Conservation (phyloP, 2,888 invertebrate genomes). For the Apamea anceps region DNA sequence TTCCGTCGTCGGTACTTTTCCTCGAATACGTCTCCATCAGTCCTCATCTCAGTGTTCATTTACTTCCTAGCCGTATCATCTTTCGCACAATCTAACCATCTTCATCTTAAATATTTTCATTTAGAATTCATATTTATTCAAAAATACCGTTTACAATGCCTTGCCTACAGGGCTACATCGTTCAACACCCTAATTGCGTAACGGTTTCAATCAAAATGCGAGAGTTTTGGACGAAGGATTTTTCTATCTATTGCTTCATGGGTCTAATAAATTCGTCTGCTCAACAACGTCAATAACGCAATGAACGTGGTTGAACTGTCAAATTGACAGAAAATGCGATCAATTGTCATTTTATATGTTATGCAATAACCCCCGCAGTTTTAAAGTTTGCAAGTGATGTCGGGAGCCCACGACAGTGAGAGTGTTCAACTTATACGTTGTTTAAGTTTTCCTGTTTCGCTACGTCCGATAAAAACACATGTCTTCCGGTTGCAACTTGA, state of each 20-base stretch:
- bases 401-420: conserved; percentile 30
- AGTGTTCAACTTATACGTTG: conserved; percentile 43
- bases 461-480: conserved; percentile 38
- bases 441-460: conserved; percentile 43
- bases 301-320: background rate
- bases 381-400: conserved; percentile 26
- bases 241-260: background rate
- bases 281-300: background rate
- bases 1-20: background rate
- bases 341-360: background rate
- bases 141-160: background rate
- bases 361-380: background rate
- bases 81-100: background rate
- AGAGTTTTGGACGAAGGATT: background rate
- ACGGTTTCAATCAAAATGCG: background rate
- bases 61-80: conserved; percentile 1
- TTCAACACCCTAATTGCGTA: background rate
- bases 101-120: background rate
- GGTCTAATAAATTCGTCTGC: background rate
- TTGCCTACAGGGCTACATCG: conserved; percentile 9
- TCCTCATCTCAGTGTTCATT: background rate
- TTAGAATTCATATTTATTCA: background rate
- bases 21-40: conserved; percentile 1
- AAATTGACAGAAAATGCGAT: background rate
- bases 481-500: conserved; percentile 37